Percentiles rank a stretch among this genome's conserved stretches.
phyloP scores from a whole-genome alignment of 2,797 vertebrate species.

The Pygocentrus nattereri region DNA sequence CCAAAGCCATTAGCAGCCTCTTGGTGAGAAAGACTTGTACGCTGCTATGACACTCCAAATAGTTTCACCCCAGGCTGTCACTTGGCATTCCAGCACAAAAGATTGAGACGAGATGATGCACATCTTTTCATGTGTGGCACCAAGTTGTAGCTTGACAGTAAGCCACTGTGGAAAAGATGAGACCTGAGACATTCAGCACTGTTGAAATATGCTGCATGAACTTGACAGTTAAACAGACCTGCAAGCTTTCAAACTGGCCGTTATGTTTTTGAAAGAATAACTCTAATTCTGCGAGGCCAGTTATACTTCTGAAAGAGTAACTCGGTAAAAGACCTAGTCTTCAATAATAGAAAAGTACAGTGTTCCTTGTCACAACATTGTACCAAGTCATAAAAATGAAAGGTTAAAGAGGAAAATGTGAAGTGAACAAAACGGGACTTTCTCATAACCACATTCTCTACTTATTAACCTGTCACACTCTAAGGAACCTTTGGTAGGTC shows the following conservation, averaged over 20 bases:
- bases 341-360: no score
- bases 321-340: neutral
- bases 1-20: constrained; percentile 55
- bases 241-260: neutral
- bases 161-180: neutral
- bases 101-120: neutral
- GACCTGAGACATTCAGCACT: neutral
- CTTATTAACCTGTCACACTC: constrained; percentile 32
- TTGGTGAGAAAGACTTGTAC: neutral
- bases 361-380: neutral
- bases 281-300: neutral
- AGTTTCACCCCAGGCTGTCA: neutral
- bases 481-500: neutral
- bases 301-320: neutral
- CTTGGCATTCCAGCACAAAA: neutral
- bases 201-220: neutral
- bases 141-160: neutral
- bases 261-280: no score
- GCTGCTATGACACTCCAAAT: neutral
- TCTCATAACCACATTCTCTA: no score
- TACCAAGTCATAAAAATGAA: neutral
- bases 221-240: neutral
- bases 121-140: neutral
- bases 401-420: neutral
- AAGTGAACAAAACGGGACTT: neutral